These are phyloP conservation scores for Choristoneura rosaceana DNA, from an alignment of 2,888 invertebrate genomes.

Conservation along the genomic window DNA sequence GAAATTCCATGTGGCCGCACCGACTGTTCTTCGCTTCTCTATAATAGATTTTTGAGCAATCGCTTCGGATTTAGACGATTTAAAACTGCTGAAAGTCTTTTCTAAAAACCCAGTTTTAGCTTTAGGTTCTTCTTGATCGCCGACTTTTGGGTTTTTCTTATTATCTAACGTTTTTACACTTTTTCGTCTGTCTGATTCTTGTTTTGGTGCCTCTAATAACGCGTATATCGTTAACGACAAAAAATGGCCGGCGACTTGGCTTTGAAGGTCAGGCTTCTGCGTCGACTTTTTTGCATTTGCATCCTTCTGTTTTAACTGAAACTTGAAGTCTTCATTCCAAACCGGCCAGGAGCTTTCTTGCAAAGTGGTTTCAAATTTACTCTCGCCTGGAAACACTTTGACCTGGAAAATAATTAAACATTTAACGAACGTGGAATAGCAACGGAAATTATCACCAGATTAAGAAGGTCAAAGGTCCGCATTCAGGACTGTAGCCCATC, in stretches of 20 bases:
- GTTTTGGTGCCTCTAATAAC: conserved; percentile 85
- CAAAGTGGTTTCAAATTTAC: conserved; percentile 90
- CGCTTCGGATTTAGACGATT: conserved; percentile 76
- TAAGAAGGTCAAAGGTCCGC: not conserved
- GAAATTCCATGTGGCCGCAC: conserved; percentile 89
- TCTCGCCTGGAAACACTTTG: conserved; percentile 91
- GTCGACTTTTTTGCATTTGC: conserved; percentile 75
- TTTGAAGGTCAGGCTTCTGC: conserved; percentile 82
- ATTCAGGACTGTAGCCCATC: conserved; percentile 6
- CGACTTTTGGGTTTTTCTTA: conserved; percentile 68
- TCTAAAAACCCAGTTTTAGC: conserved; percentile 81
- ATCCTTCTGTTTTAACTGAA: conserved; percentile 86
- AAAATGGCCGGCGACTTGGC: conserved; percentile 87
- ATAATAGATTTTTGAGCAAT: conserved; percentile 79
- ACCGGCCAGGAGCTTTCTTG: conserved; percentile 92
- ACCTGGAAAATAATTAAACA: conserved; percentile 82
- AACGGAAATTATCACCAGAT: conserved; percentile 2
- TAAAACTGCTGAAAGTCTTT: conserved; percentile 80
- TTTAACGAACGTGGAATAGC: conserved; percentile 7
- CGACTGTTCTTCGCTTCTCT: conserved; percentile 88
- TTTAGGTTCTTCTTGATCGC: conserved; percentile 79
- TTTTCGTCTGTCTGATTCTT: conserved; percentile 70
- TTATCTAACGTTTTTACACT: conserved; percentile 66
- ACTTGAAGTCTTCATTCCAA: conserved; percentile 92
- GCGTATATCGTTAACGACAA: conserved; percentile 89